A percentile compares a stretch with the other conserved stretches of the same genome.
Conservation (phyloP, 2,888 invertebrate species). For the Glomeris marginata region DNA sequence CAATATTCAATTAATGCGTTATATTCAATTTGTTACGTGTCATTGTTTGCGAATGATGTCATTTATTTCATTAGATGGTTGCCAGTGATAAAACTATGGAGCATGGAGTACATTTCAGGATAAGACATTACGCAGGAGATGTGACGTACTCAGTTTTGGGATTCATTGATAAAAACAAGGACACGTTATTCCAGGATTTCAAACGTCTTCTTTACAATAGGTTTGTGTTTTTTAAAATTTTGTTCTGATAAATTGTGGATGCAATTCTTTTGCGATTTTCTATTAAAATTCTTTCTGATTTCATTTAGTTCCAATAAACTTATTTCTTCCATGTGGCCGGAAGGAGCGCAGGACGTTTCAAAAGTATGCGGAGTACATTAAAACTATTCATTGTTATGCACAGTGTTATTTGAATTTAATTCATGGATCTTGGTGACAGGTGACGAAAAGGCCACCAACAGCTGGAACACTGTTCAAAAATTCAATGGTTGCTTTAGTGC, state of each 20-base stretch:
- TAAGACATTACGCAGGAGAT: constrained; percentile 89
- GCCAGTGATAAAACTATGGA: constrained; percentile 35
- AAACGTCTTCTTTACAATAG: constrained; percentile 72
- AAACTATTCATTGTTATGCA: no score
- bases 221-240: constrained; percentile 20
- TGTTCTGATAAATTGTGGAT: not conserved
- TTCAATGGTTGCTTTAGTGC: constrained; percentile 80
- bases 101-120: constrained; percentile 33
- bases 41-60: not conserved
- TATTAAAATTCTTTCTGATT: not conserved
- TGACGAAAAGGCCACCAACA: constrained; percentile 85
- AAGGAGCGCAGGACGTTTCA: constrained; percentile 77
- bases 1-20: not conserved
- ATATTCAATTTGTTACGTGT: not conserved
- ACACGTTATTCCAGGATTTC: constrained; percentile 91
- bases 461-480: constrained; percentile 89
- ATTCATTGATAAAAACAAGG: constrained; percentile 95
- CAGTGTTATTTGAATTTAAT: no score
- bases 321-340: constrained; percentile 86
- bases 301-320: constrained; percentile 32
- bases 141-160: constrained; percentile 80
- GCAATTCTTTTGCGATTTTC: not conserved
- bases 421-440: constrained; percentile 37
- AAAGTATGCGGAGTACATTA: no score
- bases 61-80: constrained; percentile 23